Percentiles rank a stretch among this genome's conserved stretches.
phyloP scores from a whole-genome alignment of 2,797 vertebrate species.

The Pipistrellus nathusii region DNA sequence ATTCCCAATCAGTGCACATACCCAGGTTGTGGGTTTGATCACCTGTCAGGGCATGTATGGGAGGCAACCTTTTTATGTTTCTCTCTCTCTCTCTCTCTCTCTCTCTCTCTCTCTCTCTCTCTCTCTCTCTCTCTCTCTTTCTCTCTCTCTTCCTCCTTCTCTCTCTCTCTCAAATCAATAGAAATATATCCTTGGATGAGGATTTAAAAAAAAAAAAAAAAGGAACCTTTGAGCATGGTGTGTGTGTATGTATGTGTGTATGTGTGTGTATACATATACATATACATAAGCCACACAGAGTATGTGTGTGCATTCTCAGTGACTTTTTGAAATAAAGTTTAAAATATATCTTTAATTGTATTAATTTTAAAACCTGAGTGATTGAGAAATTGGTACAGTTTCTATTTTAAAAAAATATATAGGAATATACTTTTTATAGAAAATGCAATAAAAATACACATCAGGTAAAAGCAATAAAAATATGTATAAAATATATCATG shows the following conservation, averaged over 20 bases:
- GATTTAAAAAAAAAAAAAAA: not conserved
- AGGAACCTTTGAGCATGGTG: not conserved
- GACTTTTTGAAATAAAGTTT: not conserved
- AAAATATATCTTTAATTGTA: conserved; percentile 8
- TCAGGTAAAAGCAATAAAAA: not conserved
- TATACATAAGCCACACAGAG: not conserved
- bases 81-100: not conserved
- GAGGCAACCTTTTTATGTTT: not conserved
- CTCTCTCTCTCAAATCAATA: not conserved
- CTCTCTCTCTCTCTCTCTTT: no score
- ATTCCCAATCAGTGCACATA: not conserved
- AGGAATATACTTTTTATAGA: not conserved
- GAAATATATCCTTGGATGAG: not conserved
- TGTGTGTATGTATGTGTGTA: not conserved
- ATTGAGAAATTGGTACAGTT: not conserved
- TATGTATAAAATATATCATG: not conserved
- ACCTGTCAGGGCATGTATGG: not conserved
- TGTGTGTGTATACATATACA: not conserved
- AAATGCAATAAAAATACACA: not conserved
- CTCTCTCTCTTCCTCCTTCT: no score
- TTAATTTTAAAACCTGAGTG: not conserved
- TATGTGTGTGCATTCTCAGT: not conserved
- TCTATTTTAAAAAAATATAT: not conserved
- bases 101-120: not conserved
- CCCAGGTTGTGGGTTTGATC: not conserved